phyloP scores from a whole-genome alignment of 2,888 invertebrate genomes.

The Salpingus planirostris region DNA sequence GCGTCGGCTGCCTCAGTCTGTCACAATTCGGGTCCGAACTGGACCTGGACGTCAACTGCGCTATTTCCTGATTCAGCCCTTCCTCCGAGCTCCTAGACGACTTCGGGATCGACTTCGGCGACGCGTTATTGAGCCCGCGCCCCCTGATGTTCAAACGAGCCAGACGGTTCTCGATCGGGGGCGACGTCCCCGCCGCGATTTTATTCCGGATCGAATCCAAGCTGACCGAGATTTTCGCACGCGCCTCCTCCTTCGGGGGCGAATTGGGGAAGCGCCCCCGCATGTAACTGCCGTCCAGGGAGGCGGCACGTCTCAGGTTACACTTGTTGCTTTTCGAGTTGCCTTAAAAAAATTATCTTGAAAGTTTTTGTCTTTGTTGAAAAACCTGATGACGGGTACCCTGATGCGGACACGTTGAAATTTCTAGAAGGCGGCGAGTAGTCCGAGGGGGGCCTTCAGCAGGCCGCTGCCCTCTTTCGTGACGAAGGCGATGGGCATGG shows the following conservation, averaged over 20 bases:
- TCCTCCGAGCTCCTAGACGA: slow-evolving; percentile 78
- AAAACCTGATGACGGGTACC: too few species aligned
- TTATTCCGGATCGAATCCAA: slow-evolving; percentile 8
- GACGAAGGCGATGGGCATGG: slow-evolving; percentile 65
- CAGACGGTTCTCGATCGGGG: slow-evolving; percentile 47
- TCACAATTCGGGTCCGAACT: slow-evolving; percentile 36
- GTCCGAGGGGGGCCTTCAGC: slow-evolving; percentile 53
- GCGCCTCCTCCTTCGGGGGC: slow-evolving; percentile 68
- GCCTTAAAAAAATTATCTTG: too few species aligned
- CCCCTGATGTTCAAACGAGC: slow-evolving; percentile 47
- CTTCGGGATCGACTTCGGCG: too few species aligned
- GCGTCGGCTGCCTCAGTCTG: slow-evolving; percentile 53
- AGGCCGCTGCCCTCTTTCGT: slow-evolving; percentile 53
- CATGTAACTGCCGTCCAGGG: slow-evolving; percentile 71
- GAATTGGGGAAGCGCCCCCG: too few species aligned
- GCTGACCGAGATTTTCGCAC: slow-evolving; percentile 33
- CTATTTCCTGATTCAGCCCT: slow-evolving; percentile 81
- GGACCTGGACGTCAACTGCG: slow-evolving; percentile 35
- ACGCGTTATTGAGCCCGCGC: too few species aligned
- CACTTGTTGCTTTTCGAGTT: too few species aligned
- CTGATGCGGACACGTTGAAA: too few species aligned
- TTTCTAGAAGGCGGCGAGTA: too few species aligned
- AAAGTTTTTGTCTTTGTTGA: too few species aligned
- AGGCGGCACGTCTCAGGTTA: too few species aligned
- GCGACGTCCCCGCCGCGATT: not conserved